These are phyloP conservation scores for Noctilio leporinus DNA, from an alignment of 2,113 vertebrate genomes.

Conservation along the genomic window DNA sequence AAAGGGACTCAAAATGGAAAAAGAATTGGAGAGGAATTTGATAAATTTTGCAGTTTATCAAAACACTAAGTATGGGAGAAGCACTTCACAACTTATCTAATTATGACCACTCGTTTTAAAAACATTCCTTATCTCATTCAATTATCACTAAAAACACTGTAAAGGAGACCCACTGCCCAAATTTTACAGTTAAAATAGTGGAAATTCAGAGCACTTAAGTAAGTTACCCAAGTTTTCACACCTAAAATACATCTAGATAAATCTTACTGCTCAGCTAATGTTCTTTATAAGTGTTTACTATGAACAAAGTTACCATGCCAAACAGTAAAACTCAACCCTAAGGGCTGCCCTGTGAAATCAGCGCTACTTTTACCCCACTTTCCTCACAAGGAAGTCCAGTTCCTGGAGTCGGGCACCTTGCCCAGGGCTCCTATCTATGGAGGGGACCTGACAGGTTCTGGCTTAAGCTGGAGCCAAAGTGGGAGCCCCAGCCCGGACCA, in stretches of 20 bases:
- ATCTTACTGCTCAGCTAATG: background rate
- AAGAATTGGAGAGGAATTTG: background rate
- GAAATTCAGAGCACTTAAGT: background rate
- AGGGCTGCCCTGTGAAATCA: background rate
- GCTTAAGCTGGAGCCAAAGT: background rate
- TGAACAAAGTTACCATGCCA: background rate
- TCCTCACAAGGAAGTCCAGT: background rate
- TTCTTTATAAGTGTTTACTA: background rate
- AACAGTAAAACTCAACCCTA: background rate
- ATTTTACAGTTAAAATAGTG: background rate
- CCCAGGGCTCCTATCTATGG: background rate
- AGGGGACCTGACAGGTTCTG: background rate
- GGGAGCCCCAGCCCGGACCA: rapidly evolving
- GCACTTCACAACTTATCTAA: background rate
- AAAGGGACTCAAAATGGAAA: background rate
- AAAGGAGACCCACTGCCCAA: background rate
- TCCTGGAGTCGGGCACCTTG: background rate
- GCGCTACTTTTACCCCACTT: background rate
- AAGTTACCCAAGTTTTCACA: background rate
- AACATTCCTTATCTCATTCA: background rate
- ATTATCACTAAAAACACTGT: background rate
- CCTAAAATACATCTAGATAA: background rate
- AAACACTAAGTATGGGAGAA: background rate
- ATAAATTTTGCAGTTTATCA: background rate
- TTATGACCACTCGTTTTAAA: background rate